These are phyloP conservation scores for Physeter macrocephalus DNA, from an alignment of 2,113 vertebrate genomes.

Conservation along the genomic window DNA sequence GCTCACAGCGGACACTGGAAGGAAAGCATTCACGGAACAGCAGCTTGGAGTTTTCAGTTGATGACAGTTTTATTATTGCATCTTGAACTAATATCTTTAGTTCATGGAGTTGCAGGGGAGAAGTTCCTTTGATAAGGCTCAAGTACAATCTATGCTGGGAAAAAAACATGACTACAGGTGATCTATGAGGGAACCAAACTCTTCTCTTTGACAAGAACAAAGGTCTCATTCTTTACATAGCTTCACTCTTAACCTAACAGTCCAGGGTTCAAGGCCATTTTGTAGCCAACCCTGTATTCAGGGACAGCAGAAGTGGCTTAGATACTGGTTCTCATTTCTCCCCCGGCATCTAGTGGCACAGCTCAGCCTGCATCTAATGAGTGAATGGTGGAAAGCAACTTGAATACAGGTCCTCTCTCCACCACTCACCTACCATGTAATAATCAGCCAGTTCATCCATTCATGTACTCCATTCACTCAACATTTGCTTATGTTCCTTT, in stretches of 20 bases:
- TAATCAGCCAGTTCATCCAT: background rate
- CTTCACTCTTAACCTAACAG: background rate
- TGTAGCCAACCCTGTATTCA: background rate
- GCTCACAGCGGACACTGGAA: background rate
- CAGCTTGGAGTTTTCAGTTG: background rate
- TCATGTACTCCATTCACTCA: background rate
- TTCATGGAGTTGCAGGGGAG: background rate
- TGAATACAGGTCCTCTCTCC: background rate
- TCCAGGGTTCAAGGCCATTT: background rate
- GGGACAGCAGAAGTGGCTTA: background rate
- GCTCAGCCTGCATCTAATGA: background rate
- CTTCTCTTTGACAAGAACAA: background rate
- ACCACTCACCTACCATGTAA: background rate
- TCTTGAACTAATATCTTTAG: background rate
- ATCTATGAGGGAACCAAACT: background rate
- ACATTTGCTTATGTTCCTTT: background rate
- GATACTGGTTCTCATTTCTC: background rate
- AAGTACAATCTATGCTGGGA: background rate
- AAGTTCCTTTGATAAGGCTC: background rate
- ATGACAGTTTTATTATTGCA: slow-evolving; percentile 25
- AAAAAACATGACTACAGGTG: background rate
- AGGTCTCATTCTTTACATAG: background rate
- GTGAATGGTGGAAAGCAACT: background rate
- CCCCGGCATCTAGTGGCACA: background rate
- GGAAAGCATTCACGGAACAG: background rate